Evolutionary conservation across 2,888 invertebrate species (phyloP).

Genomic region (Bembecia ichneumoniformis): DNA sequence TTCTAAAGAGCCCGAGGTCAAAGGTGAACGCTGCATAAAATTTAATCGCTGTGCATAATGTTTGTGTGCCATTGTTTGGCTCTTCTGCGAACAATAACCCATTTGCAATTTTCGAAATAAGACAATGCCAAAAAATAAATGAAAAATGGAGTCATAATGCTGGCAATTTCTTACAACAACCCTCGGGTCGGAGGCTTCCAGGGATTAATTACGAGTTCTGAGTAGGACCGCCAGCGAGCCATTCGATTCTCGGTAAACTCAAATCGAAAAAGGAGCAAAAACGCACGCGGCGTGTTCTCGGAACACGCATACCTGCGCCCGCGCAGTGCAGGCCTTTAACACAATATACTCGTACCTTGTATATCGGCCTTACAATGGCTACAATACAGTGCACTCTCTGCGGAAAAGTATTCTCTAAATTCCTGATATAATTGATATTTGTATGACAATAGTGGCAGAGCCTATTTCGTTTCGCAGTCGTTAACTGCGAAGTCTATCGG

Average conservation of each 20-base stretch:
- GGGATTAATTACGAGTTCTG: constrained; percentile 72
- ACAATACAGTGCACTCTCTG: too few relatives aligned
- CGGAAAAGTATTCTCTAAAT: too few relatives aligned
- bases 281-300: constrained; percentile 57
- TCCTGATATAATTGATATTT: too few relatives aligned
- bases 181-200: constrained; percentile 67
- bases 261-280: constrained; percentile 72
- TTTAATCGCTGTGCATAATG: constrained; percentile 23
- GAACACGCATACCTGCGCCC: constrained; percentile 65
- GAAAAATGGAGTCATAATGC: constrained; percentile 51
- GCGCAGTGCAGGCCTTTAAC: constrained; percentile 37
- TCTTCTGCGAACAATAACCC: constrained; percentile 55
- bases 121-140: constrained; percentile 35
- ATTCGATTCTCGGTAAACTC: constrained; percentile 67
- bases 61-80: constrained; percentile 18
- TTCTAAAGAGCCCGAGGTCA: constrained; percentile 24
- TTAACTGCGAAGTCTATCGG: too few relatives aligned
- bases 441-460: too few relatives aligned
- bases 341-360: constrained; percentile 34
- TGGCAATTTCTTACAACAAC: constrained; percentile 66
- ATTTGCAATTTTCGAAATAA: constrained; percentile 48
- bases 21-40: constrained; percentile 38
- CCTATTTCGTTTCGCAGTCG: constrained; percentile 14
- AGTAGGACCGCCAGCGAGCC: constrained; percentile 69
- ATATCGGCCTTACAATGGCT: too few relatives aligned